These are phyloP conservation scores for Aelia acuminata DNA, from an alignment of 2,888 invertebrate species.

Conservation along the genomic window DNA sequence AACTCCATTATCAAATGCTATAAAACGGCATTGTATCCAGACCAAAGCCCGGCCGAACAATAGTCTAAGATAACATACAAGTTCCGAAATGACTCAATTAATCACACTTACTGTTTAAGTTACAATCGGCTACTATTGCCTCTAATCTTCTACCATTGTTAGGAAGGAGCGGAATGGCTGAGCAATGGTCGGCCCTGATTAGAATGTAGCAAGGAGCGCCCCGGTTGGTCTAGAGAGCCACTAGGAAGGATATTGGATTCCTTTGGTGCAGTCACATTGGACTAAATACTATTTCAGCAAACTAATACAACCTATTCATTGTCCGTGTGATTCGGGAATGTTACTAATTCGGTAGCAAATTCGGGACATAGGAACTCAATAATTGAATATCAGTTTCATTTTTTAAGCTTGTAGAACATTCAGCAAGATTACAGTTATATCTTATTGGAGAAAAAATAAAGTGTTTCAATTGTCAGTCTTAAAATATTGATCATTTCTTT, in stretches of 20 bases:
- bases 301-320: background rate
- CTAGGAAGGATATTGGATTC: background rate
- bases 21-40: background rate
- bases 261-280: background rate
- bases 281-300: background rate
- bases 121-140: background rate
- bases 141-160: background rate
- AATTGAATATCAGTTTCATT: too few relatives aligned
- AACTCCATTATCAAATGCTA: too few relatives aligned
- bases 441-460: too few relatives aligned
- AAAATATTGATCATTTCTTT: too few relatives aligned
- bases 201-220: background rate
- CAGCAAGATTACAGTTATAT: too few relatives aligned
- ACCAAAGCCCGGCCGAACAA: background rate
- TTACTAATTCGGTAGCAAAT: background rate
- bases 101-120: constrained; percentile 7
- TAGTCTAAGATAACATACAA: background rate
- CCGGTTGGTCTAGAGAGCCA: background rate
- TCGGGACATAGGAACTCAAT: background rate
- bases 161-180: background rate
- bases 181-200: background rate
- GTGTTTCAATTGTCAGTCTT: too few relatives aligned
- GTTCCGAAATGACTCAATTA: background rate
- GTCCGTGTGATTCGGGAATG: background rate
- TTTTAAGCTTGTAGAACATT: too few relatives aligned